Base-by-base conservation (phyloP, 2,797 vertebrate species). In the Danio kyathit region DNA sequence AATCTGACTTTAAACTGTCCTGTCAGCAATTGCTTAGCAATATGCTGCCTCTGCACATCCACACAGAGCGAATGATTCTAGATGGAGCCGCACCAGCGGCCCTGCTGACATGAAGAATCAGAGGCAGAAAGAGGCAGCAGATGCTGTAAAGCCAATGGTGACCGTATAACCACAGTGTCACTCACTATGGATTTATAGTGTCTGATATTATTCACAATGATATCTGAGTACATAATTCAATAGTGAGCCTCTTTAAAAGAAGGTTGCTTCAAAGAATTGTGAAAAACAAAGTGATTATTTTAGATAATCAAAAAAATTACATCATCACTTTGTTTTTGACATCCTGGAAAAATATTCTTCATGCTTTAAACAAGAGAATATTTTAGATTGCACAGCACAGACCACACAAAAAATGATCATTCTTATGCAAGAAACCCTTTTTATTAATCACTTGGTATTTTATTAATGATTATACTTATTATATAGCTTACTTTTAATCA, bases 1-100 rank as follows among this genome's bases (percentile, higher is more conserved):
- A 85, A 80, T 71, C 78, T 57, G 61, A 73, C 29, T 61, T 82
- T 69, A 81, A 83, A 79, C 66, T 76, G 57, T 72, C 19, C 69
- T 54, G 83, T 87, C 83, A 83, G 83, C 83, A 74, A 72, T 52
- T 82, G 79, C 71, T 57, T 72, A 51, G 80, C 63, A 80, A 72
- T 57, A 64, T 72, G 75, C 83, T 82, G 81, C 71, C 79, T 60
- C 61, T 52, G 72, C 73, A 61, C 74, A 85, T 87, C 75, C 83
- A 74, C 71, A 82, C 70, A 74, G 67, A 74, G 29, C 16, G 70
- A 75, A 74, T 40, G 17, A 80, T 63, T 76, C 21, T 73, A 75
- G 44, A 80, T 56, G 77, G 54, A 54, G 81, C 66, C 6, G 54
- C 72, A 64, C 48, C 21, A 71, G 49, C 66, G 16, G 74, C 41